Conservation (phyloP, 2,888 invertebrate genomes). For the Cosmorhoe ocellata region DNA sequence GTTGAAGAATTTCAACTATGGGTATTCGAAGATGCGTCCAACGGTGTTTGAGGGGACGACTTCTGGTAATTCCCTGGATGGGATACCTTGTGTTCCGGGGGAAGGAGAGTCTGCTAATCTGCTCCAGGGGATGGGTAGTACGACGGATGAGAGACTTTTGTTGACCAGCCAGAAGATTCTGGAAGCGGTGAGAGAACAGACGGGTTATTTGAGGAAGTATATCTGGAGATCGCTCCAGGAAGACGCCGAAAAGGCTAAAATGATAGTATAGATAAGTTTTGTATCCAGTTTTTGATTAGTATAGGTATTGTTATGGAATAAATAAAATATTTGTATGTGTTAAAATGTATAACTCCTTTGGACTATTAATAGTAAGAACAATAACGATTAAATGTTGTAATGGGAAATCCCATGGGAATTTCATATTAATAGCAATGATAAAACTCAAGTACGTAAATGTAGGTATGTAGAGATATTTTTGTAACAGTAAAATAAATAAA, state of each 20-base stretch:
- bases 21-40: constrained; percentile 63
- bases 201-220: constrained; percentile 47
- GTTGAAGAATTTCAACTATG: constrained; percentile 59
- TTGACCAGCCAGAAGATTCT: constrained; percentile 63
- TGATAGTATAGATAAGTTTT: neutral
- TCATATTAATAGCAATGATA: too few species aligned
- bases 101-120: constrained; percentile 25
- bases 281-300: neutral
- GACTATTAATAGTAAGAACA: too few species aligned
- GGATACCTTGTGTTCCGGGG: constrained; percentile 56
- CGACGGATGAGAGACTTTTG: constrained; percentile 61
- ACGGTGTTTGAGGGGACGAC: constrained; percentile 38
- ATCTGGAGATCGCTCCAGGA: constrained; percentile 39
- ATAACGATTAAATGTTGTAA: too few species aligned
- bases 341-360: too few species aligned
- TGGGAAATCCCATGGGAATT: too few species aligned
- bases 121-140: constrained; percentile 2
- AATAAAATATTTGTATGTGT: too few species aligned
- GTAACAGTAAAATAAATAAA: too few species aligned
- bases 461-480: too few species aligned
- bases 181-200: constrained; percentile 65
- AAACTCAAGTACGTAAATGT: too few species aligned
- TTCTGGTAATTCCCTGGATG: constrained; percentile 54
- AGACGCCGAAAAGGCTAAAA: constrained; percentile 32
- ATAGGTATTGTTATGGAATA: neutral